Percentiles rank a stretch among this genome's conserved stretches.
Evolutionary conservation across 2,113 vertebrate species (phyloP).

Genomic region (Eudyptes chrysolophus): DNA sequence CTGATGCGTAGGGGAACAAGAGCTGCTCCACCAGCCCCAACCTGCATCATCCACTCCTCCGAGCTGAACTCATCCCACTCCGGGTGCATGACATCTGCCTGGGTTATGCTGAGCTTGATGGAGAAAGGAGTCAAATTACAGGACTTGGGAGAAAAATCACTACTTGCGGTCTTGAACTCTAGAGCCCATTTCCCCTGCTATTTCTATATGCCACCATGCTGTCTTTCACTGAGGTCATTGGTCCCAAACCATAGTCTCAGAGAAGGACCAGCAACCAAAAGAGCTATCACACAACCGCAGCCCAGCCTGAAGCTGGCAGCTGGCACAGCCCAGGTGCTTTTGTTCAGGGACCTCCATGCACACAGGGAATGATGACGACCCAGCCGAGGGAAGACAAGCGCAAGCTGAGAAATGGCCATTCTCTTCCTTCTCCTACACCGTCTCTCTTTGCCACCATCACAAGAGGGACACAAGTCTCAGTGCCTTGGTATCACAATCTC

Average conservation of each 20-base stretch:
- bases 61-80: neutral
- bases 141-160: neutral
- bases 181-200: neutral
- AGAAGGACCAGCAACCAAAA: neutral
- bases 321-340: neutral
- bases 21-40: neutral
- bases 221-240: neutral
- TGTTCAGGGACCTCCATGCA: rapidly evolving
- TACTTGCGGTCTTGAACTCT: neutral
- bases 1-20: neutral
- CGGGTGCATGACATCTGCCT: neutral
- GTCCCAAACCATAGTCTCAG: neutral
- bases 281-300: neutral
- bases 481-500: neutral
- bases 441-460: neutral
- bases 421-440: neutral
- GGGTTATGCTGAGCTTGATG: neutral
- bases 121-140: neutral
- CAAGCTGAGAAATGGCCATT: neutral
- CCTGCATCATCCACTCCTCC: neutral
- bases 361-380: neutral
- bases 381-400: neutral
- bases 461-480: neutral
- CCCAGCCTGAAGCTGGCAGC: neutral
- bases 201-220: neutral